A percentile compares a stretch with the other conserved stretches of the same genome.
These are phyloP conservation scores for Geodia barretti DNA, from an alignment of 37 sponge, comb jelly and placozoan species.

Conservation along the genomic window DNA sequence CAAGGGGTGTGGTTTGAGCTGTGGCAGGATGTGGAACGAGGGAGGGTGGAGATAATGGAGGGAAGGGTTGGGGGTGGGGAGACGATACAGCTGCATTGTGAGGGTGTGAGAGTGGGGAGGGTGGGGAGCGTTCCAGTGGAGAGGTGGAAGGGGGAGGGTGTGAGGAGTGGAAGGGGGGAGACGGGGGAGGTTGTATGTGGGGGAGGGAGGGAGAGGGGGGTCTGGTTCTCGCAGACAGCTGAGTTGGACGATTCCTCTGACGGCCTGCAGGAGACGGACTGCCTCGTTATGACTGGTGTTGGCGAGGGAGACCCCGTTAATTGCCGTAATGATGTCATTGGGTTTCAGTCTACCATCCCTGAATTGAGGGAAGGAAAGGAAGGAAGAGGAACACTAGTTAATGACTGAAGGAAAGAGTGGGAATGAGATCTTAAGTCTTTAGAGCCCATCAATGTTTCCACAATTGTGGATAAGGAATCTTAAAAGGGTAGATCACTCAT, in stretches of 20 bases:
- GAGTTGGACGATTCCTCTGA: constrained; percentile 64
- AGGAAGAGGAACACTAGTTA: not conserved
- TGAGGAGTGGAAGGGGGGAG: constrained; percentile 1
- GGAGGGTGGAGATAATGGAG: constrained; percentile 1
- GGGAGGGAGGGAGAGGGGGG: not conserved
- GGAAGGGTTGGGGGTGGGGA: not conserved
- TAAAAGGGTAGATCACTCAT: too few species aligned
- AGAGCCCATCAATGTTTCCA: too few species aligned
- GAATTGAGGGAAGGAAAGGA: too few species aligned
- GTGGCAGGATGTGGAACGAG: not conserved
- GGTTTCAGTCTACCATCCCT: constrained; percentile 70
- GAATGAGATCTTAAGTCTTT: too few species aligned
- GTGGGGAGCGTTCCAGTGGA: not conserved
- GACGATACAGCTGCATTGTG: constrained; percentile 1
- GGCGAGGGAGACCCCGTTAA: constrained; percentile 67
- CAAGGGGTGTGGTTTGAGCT: too few species aligned
- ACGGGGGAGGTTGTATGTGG: too few species aligned
- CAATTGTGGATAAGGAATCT: too few species aligned
- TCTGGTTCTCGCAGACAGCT: constrained; percentile 28
- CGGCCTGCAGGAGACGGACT: constrained; percentile 54
- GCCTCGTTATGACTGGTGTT: constrained; percentile 57
- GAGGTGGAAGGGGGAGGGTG: not conserved
- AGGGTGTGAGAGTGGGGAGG: not conserved
- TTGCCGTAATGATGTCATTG: constrained; percentile 72
- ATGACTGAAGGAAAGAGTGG: not conserved